Evolutionary conservation across 1,140 invertebrate genomes (phyloP), one percentile per base, ranked within the genome.

Genomic region (Oryzaephilus surinamensis): DNA sequence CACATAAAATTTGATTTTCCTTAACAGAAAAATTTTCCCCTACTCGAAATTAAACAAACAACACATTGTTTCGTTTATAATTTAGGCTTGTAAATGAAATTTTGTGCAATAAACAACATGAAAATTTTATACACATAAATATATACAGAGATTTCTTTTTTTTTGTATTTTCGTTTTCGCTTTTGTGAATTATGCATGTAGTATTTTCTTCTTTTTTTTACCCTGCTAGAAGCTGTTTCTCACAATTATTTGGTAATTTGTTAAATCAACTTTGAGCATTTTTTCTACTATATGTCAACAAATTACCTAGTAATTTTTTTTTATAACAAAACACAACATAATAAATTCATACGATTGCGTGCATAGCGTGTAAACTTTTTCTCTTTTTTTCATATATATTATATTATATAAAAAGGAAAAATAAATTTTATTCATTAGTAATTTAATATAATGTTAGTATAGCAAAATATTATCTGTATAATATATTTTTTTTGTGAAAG

Each of bases 161-260:
- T 36, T 27, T 36, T 36, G 15, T 36, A 26, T 34, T 21, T 21
- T 36, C 17, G 12, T 27, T 13, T 29, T n/a, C n/a, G n/a, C n/a
- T n/a, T n/a, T n/a, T n/a, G n/a, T n/a, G n/a, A n/a, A n/a, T n/a
- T n/a, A n/a, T n/a, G n/a, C n/a, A n/a, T n/a, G n/a, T n/a, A n/a
- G n/a, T n/a, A n/a, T n/a, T n/a, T n/a, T n/a, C n/a, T n/a, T n/a
- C n/a, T n/a, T 8, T 16, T n/a, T 38, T 32, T 15, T 43, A 38
- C 36, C 42, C 42, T 44, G 42, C 35, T 44, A 38, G 19, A 44
- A 38, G 42, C 42, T 31, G 33, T 37, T 28, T 44, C n/a, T n/a
- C n/a, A n/a, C n/a, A 6, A 36, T 36, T 36, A 14, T 26, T 14
- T 13, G 12, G 10, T 23, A 23, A 7, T 21, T 16, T 21, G 16